These are phyloP conservation scores for Labrus mixtus DNA, from an alignment of 2,113 vertebrate species.

Conservation along the genomic window DNA sequence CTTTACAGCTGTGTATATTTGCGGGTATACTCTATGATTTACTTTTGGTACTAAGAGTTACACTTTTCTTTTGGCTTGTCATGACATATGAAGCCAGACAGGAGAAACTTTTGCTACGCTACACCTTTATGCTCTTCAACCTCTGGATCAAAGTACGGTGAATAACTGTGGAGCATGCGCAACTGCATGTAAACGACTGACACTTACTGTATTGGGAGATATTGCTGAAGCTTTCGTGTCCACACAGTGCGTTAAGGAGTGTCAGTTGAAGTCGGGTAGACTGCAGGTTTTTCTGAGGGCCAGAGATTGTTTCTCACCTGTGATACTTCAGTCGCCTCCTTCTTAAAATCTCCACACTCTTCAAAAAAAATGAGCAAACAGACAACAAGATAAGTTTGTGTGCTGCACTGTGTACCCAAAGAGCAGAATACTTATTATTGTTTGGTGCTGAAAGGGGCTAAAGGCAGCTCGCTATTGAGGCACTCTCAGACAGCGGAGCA, in stretches of 20 bases:
- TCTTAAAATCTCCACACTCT: conserved; percentile 22
- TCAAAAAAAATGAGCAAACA: conserved; percentile 20
- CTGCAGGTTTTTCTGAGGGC: neutral
- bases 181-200: too few species aligned
- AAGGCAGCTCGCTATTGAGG: conserved; percentile 37
- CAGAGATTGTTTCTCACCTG: conserved; percentile 5
- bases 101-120: neutral
- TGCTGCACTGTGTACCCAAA: neutral
- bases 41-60: too few species aligned
- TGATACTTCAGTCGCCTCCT: neutral
- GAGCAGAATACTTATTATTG: conserved; percentile 40
- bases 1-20: too few species aligned
- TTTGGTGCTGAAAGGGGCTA: conserved; percentile 32
- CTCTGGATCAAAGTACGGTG: too few species aligned
- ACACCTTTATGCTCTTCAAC: neutral
- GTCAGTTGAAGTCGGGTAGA: neutral
- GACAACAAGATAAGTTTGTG: conserved; percentile 24
- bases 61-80: too few species aligned
- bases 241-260: neutral
- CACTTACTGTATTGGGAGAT: too few species aligned
- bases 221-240: too few species aligned
- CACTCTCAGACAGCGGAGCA: conserved; percentile 22
- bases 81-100: too few species aligned
- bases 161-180: too few species aligned
- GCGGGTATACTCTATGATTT: too few species aligned